A percentile compares a stretch with the other conserved stretches of the same genome.
Conservation (phyloP, 2,113 vertebrate species). For the Cololabis saira region DNA sequence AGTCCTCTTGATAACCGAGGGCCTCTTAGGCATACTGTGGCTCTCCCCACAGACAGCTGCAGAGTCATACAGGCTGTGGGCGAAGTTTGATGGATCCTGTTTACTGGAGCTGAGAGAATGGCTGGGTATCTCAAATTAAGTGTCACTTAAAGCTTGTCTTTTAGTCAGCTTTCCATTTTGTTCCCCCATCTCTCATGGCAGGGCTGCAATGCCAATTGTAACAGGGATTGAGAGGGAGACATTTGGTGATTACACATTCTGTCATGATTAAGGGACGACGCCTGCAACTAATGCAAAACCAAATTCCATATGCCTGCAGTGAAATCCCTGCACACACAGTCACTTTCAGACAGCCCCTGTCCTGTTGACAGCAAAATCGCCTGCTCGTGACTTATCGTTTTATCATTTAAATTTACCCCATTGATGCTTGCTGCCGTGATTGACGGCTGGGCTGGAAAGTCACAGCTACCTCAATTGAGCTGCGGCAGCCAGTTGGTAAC, state of each 20-base stretch:
- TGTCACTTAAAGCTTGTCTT: constrained; percentile 81
- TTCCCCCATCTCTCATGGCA: constrained; percentile 71
- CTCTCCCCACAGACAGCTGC: constrained; percentile 63
- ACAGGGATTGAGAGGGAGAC: constrained; percentile 74
- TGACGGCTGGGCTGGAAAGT: constrained; percentile 73
- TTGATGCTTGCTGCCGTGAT: constrained; percentile 69
- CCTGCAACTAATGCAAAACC: constrained; percentile 63
- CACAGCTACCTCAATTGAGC: constrained; percentile 71
- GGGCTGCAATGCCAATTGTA: constrained; percentile 70
- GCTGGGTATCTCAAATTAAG: constrained; percentile 79
- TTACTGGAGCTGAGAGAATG: constrained; percentile 73
- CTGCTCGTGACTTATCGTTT: constrained; percentile 76
- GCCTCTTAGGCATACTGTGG: constrained; percentile 48
- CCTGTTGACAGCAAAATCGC: constrained; percentile 72
- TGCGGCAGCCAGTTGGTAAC: constrained; percentile 73
- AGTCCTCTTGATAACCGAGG: constrained; percentile 49
- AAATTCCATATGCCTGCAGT: constrained; percentile 71
- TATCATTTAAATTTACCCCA: constrained; percentile 77
- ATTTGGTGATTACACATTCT: constrained; percentile 76
- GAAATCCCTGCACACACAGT: constrained; percentile 58
- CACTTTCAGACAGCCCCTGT: constrained; percentile 62
- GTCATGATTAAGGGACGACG: constrained; percentile 74
- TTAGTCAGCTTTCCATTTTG: constrained; percentile 74
- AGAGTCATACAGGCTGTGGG: constrained; percentile 64
- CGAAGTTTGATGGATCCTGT: constrained; percentile 78